Evolutionary conservation across 1,140 invertebrate genomes (phyloP), one percentile per base, ranked within the genome.

Genomic region (Asbolus verrucosus): DNA sequence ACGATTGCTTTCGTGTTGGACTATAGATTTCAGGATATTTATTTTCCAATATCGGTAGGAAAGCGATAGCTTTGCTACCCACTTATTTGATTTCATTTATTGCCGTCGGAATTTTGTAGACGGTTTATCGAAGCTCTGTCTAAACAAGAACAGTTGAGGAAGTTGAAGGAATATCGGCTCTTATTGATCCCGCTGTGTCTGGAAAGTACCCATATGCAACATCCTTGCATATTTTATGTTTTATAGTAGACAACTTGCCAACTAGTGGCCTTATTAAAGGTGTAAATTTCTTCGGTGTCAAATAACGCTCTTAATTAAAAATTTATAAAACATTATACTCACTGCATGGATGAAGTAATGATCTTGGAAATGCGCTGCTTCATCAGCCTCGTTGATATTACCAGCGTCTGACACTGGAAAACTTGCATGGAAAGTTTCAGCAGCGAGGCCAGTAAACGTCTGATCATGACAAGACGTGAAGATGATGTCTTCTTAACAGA

Each of bases 11-110:
- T 54, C 46, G 46, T 21, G 46, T 36, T 11, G 33, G 11, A 36
- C 5, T 54, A 19, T 54, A 54, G 46, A 54, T 54, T 54, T 54
- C 46, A 54, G 19, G 46, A 54, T 54, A 54, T 54, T 54, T 54
- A 54, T 54, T 54, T 54, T 54, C 46, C 46, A 30, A 54, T 54
- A 54, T 54, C 27, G 46, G 46, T 24, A 14, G 19, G 21, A 24
- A 27, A 54, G 46, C 46, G 46, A 36, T 36, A 36, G 33, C 46
- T 54, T 54, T 54, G 46, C 46, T 27, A 54, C 46, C 21, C 46
- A 54, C 46, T 54, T 54, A 54, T 54, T 54, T 54, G 46, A 54
- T 54, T 54, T 54, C 46, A 54, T 54, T 54, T 54, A 54, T 54
- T 54, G 46, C 46, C 46, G 21, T 27, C 27, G 46, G 46, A 54